These are phyloP conservation scores for Amorpha juglandis DNA, from an alignment of 2,888 invertebrate species.

Conservation along the genomic window DNA sequence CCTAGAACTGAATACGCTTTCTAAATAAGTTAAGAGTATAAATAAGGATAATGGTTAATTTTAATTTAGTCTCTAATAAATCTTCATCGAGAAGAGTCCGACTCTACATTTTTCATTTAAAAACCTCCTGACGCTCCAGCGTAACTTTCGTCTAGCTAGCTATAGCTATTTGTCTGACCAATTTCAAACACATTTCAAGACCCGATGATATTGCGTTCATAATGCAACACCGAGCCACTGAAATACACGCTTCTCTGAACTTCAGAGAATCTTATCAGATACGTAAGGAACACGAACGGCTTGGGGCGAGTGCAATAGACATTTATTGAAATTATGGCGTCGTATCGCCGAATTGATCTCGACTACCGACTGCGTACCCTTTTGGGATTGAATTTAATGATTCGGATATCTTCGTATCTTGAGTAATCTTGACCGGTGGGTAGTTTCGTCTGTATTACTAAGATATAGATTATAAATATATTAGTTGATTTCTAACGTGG, in stretches of 20 bases:
- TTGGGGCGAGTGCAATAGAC: constrained; percentile 53
- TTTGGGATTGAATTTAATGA: constrained; percentile 28
- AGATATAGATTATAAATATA: not conserved
- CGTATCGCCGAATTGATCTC: constrained; percentile 62
- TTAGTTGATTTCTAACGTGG: no score
- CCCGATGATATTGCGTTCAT: not conserved
- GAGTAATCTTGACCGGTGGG: constrained; percentile 9
- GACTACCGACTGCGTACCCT: constrained; percentile 43
- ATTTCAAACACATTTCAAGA: not conserved
- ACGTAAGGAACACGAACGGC: constrained; percentile 39
- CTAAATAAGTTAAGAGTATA: no score
- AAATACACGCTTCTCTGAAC: constrained; percentile 26
- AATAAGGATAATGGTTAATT: no score
- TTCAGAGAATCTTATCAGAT: constrained; percentile 33
- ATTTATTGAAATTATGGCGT: constrained; percentile 68
- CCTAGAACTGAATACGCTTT: no score
- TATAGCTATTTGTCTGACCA: no score
- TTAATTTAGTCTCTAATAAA: no score
- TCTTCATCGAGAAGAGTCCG: no score
- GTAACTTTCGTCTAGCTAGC: no score
- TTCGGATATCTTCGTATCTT: constrained; percentile 4
- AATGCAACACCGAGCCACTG: not conserved
- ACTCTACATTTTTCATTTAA: no score
- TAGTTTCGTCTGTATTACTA: not conserved
- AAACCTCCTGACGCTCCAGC: no score